Base-by-base conservation (phyloP, 2,888 invertebrate species). In the Mimachlamys varia region DNA sequence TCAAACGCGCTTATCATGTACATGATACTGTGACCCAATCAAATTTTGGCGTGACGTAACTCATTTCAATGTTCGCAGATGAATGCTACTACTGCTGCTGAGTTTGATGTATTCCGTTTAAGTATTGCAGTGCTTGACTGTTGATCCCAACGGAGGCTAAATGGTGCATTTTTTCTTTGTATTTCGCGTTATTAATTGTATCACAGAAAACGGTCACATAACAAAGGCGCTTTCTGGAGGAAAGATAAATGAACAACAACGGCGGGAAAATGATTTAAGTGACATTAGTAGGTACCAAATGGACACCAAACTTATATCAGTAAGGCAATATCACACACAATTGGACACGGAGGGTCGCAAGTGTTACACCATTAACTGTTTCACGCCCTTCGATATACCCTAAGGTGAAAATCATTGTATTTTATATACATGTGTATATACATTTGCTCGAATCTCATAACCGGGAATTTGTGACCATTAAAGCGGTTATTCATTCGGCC, bases 41-140 rank as follows among this genome's bases (percentile, higher is more conserved):
- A 76, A 76, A 76, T 76, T 76, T 76, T 76, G 33, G 76, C 76
- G 76, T 76, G 76, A 76, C 33, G 76, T 76, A 76, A 76, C 76
- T 12, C 76, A 76, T 76, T 33, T 76, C 76, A 76, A 76, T 76
- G 76, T 76, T 27, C 76, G 76, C 27, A 76, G 27, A 22, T 27
- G 76, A 76, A 27, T 76, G 27, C 76, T 76, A 33, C 17, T 33
- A 12, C 76, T 33, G 76, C 12, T 12, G 33, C 76, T 0, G 7
- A 76, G 27, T 76, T 76, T 76, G 76, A 76, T 76, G 27, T 10
- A 27, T 76, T 76, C 15, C 0, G 76, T 76, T 76, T 76, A 10
- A 76, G 76, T 76, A 76, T 76, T 76, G 76, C 76, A 76, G 76
- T 76, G 76, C 27, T 76, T 76, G 76, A 76, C 76, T 76, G 7